Base-by-base conservation (phyloP, 2,888 invertebrate genomes). In the Pseudolycoriella hygida region DNA sequence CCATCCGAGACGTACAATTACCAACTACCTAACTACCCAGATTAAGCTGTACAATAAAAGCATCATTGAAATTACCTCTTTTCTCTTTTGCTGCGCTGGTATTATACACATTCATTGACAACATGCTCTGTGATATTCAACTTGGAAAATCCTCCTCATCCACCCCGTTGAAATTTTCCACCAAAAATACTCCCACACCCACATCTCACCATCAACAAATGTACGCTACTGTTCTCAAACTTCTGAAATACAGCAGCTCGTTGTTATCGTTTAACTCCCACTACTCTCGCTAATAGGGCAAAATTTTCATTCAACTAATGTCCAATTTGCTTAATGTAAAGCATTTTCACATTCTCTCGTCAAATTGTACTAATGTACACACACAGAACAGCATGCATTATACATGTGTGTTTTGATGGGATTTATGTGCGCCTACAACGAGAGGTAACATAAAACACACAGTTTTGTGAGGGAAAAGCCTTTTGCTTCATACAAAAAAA, bases 301-400 rank as follows among this genome's bases (percentile, higher is more conserved):
- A 48, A 51, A 51, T 54, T 53, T 54, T 54, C 54, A 54, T 54
- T 54, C 52, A 52, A 53, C 54, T 54, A 54, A 54, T 54, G 54
- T 54, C 53, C 54, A 54, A 54, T 54, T 54, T 53, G 52, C 53
- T 53, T 54, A 54, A 54, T 54, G 54, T 52, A 53, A 34, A 41
- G 25, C 41, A 40, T 40, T 40, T 40, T 40, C 40, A 40, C 40
- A 40, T 40, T 18, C 17, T 41, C 20, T 41, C 30, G 30, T 41
- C 41, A 41, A 25, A 41, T 19, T 11, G 17, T 25, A 20, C 30
- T 25, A 25, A 41, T 41, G 30, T 39, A 11, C 14, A 17, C 14
- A 41, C 41, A 25, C 25, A 41, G 14, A 41, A 41, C 25, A 10
- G 39, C 15, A 41, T 41, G 25, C 41, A 41, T 41, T 41, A 41